A percentile compares a stretch with the other conserved stretches of the same genome.
These are phyloP conservation scores for Choloepus didactylus DNA, from an alignment of 2,797 vertebrate species.

Conservation along the genomic window DNA sequence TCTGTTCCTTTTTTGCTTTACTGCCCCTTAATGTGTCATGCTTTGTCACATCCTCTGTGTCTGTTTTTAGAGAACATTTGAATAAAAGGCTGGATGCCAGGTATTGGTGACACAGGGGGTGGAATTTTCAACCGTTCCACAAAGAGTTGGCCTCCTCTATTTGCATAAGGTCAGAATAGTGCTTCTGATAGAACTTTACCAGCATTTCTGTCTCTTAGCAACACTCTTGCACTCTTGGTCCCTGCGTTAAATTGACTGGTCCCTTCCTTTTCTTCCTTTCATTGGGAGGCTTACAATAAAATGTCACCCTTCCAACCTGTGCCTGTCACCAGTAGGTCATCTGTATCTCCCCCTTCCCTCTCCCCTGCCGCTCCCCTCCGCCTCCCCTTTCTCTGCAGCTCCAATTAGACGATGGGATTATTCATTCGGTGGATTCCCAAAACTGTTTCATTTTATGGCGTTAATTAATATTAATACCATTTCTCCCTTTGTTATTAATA, in stretches of 20 bases:
- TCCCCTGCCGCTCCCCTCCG: conserved; percentile 70
- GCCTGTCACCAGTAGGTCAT: conserved; percentile 95
- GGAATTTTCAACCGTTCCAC: conserved; percentile 93
- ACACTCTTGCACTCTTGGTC: conserved; percentile 95
- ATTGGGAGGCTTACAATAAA: conserved; percentile 96
- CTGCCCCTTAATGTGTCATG: conserved; percentile 90
- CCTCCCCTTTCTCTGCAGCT: conserved; percentile 87
- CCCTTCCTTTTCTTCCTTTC: conserved; percentile 97
- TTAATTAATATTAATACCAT: conserved; percentile 92
- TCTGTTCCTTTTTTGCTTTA: conserved; percentile 43
- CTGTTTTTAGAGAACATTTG: conserved; percentile 92
- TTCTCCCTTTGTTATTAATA: conserved; percentile 89
- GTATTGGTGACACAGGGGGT: conserved; percentile 95
- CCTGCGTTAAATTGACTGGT: conserved; percentile 95
- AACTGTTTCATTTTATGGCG: conserved; percentile 89
- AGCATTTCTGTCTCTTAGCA: conserved; percentile 99
- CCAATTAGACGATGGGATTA: conserved; percentile 92
- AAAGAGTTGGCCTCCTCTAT: conserved; percentile 96
- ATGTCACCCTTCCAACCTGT: conserved; percentile 96
- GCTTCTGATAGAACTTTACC: conserved; percentile 97
- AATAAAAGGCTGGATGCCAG: conserved; percentile 95
- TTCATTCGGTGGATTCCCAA: conserved; percentile 89
- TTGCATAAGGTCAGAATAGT: conserved; percentile 99
- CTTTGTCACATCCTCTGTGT: conserved; percentile 91
- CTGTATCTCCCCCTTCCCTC: conserved; percentile 87